Conservation (phyloP, 2,888 invertebrate species). For the Drosophila sordidapex region DNA sequence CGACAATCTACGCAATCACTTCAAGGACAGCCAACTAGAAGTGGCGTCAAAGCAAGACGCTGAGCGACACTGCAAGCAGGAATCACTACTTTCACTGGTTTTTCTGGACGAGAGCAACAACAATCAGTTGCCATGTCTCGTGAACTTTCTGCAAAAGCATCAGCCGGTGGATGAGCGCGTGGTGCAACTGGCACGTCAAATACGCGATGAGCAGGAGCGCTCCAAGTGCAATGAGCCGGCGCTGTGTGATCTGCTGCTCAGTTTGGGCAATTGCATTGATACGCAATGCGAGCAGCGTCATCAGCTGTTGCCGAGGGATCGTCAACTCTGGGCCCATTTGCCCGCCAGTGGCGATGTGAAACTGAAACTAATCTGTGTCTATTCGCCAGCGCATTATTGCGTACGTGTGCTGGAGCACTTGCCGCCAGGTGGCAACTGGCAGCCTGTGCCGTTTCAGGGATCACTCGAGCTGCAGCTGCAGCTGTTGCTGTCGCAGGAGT, state of each 20-base stretch:
- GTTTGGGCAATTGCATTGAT: constrained; percentile 43
- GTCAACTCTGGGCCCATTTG: background rate
- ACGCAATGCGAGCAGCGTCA: constrained; percentile 48
- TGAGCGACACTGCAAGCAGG: background rate
- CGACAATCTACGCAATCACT: constrained; percentile 47
- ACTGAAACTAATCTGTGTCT: constrained; percentile 40
- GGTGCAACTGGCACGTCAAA: constrained; percentile 29
- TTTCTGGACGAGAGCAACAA: constrained; percentile 59
- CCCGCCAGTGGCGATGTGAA: constrained; percentile 54
- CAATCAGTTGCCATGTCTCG: constrained; percentile 60
- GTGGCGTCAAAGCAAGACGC: background rate
- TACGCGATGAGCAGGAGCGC: constrained; percentile 36
- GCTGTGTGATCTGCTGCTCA: constrained; percentile 48
- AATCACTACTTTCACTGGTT: constrained; percentile 44
- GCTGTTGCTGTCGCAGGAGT: constrained; percentile 7
- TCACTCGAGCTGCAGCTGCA: constrained; percentile 32
- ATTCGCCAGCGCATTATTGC: constrained; percentile 58
- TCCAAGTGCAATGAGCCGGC: constrained; percentile 8
- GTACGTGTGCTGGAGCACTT: constrained; percentile 60
- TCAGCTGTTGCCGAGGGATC: constrained; percentile 33
- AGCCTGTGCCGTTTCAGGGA: background rate
- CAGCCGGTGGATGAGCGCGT: constrained; percentile 47
- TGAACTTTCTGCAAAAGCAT: constrained; percentile 56
- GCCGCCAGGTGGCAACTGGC: constrained; percentile 36
- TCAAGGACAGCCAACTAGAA: background rate